A percentile compares a stretch with the other conserved stretches of the same genome.
Evolutionary conservation across 2,113 vertebrate genomes (phyloP).

Genomic region (Pithys albifrons): DNA sequence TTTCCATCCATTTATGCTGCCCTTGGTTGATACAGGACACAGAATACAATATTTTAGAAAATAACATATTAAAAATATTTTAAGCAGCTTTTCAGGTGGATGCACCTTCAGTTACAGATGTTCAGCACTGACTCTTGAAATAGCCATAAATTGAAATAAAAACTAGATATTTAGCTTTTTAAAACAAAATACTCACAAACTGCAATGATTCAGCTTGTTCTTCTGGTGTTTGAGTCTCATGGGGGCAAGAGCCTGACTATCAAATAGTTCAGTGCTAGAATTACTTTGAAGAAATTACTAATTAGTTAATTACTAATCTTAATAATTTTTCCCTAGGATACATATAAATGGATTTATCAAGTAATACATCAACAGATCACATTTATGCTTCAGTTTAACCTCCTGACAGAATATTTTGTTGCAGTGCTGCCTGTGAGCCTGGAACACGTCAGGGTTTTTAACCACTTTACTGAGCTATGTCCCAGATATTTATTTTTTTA

Average conservation of each 20-base stretch:
- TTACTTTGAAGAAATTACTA: conserved; percentile 4
- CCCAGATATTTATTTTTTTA: background rate
- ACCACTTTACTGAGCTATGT: background rate
- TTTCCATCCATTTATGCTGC: background rate
- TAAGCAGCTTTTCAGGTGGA: background rate
- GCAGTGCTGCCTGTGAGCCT: background rate
- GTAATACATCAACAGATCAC: background rate
- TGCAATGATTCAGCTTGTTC: background rate
- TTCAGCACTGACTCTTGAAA: background rate
- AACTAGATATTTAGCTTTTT: background rate
- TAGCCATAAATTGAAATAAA: background rate
- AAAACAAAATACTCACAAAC: background rate
- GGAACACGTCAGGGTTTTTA: background rate
- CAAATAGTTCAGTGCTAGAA: background rate
- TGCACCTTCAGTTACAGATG: background rate
- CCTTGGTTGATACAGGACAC: background rate
- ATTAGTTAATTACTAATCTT: background rate
- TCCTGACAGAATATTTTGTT: background rate
- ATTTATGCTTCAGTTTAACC: background rate
- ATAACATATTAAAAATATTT: background rate
- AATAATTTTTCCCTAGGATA: background rate
- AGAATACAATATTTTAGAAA: accelerated
- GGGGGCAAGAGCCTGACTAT: background rate
- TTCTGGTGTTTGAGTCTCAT: background rate
- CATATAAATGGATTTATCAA: background rate